Evolutionary conservation across 30 jellyfish, hydroid and myxozoan species (phyloP).

Genomic region (Cassiopea andromeda): DNA sequence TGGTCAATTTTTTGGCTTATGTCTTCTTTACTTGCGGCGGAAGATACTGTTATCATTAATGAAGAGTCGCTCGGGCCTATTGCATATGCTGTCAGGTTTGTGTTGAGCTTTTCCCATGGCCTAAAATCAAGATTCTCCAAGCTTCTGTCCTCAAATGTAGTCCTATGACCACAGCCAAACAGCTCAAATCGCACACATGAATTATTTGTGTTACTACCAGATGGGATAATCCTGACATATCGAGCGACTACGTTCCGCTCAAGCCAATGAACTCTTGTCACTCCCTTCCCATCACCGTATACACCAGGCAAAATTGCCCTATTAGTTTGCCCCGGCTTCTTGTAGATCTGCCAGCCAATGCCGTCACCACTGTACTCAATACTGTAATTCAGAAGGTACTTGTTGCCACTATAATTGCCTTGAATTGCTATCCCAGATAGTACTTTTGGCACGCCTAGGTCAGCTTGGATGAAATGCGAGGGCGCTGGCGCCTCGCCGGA

Average conservation of each 20-base stretch:
- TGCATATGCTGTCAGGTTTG: neutral
- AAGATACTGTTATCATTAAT: neutral
- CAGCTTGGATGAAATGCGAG: slow-evolving; percentile 35
- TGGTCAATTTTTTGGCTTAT: slow-evolving; percentile 1
- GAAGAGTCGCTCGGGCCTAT: neutral
- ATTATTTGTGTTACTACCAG: neutral
- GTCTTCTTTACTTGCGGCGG: neutral
- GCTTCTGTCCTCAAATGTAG: neutral
- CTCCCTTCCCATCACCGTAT: neutral
- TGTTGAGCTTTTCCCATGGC: neutral
- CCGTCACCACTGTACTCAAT: slow-evolving; percentile 29
- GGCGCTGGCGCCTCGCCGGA: slow-evolving; percentile 14
- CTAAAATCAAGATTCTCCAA: neutral
- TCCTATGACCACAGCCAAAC: slow-evolving; percentile 30
- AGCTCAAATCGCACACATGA: slow-evolving; percentile 54
- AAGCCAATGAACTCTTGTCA: slow-evolving; percentile 41
- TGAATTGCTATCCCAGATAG: slow-evolving; percentile 49
- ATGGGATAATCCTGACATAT: slow-evolving; percentile 25
- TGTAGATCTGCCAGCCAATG: slow-evolving; percentile 19
- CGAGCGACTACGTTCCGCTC: slow-evolving; percentile 1
- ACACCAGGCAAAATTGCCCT: neutral
- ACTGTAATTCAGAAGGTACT: neutral
- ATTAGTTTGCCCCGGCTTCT: neutral
- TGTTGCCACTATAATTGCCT: neutral
- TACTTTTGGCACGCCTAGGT: slow-evolving; percentile 25